phyloP scores from a whole-genome alignment of 2,888 invertebrate genomes.

The Dicroscelio sp. region DNA sequence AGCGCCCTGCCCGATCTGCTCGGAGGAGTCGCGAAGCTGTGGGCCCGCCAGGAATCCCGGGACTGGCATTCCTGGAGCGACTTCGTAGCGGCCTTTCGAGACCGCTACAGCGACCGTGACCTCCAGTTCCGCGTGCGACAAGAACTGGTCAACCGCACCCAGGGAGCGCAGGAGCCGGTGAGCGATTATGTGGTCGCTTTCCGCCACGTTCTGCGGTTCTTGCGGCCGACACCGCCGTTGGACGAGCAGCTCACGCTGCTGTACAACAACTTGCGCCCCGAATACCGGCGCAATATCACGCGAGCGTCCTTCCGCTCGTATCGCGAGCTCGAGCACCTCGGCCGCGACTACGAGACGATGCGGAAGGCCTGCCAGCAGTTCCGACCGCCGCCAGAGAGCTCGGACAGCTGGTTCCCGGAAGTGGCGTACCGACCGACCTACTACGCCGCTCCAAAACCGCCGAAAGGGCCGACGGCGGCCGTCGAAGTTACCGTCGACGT shows the following conservation, averaged over 20 bases:
- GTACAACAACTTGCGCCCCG: slow-evolving; percentile 13
- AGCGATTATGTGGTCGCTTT: neutral
- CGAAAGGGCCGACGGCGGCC: too few relatives aligned
- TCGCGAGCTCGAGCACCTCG: too few relatives aligned
- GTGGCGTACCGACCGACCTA: too few relatives aligned
- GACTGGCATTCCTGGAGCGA: neutral
- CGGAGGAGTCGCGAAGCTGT: neutral
- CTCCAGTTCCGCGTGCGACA: neutral
- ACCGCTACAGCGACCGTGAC: neutral
- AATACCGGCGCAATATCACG: too few relatives aligned
- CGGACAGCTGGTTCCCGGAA: too few relatives aligned
- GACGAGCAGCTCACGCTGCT: neutral
- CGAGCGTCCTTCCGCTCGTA: too few relatives aligned
- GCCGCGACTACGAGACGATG: too few relatives aligned
- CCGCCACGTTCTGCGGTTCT: neutral
- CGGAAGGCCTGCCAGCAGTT: too few relatives aligned
- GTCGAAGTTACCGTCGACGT: too few relatives aligned
- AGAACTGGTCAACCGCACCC: neutral
- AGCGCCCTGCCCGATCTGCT: slow-evolving; percentile 7
- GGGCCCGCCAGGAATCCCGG: neutral
- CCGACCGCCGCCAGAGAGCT: too few relatives aligned
- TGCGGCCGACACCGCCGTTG: neutral
- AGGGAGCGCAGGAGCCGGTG: neutral
- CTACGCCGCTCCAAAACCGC: too few relatives aligned
- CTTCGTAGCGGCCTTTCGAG: neutral